Percentiles rank a stretch among this genome's conserved stretches.
phyloP scores from a whole-genome alignment of 2,113 vertebrate species.

The Leucopsar rothschildi region DNA sequence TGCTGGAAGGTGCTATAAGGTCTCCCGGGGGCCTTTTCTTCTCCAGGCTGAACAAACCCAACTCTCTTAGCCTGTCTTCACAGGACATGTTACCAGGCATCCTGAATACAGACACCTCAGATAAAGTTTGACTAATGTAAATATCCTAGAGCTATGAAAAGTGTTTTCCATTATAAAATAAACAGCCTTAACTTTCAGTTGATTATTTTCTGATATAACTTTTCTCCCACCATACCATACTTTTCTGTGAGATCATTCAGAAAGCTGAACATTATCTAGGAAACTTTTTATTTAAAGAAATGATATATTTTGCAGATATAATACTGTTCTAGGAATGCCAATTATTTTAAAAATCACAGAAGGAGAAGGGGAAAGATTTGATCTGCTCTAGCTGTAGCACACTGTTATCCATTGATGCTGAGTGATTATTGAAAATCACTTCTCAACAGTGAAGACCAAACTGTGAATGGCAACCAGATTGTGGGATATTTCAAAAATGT shows the following conservation, averaged over 20 bases:
- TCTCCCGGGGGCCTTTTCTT: not conserved
- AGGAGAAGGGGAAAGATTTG: not conserved
- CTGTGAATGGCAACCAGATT: conserved; percentile 1
- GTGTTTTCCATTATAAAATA: not conserved
- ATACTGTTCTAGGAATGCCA: not conserved
- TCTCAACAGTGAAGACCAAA: not conserved
- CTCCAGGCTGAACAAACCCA: not conserved
- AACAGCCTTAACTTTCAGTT: not conserved
- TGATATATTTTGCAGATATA: not conserved
- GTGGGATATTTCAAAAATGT: not conserved
- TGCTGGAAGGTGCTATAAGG: not conserved
- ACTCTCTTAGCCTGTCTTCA: not conserved
- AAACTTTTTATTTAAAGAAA: not conserved
- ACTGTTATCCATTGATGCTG: not conserved
- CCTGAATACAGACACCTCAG: not conserved
- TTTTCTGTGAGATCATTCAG: not conserved
- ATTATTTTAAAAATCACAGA: conserved; percentile 16
- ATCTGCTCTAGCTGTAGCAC: not conserved
- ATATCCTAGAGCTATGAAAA: not conserved
- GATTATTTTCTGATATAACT: not conserved
- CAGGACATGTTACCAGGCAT: not conserved
- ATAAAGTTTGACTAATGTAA: not conserved
- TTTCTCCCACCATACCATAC: not conserved
- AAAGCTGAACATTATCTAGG: not conserved
- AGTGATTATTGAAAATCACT: conserved; percentile 1